Evolutionary conservation across 2,888 invertebrate genomes (phyloP).

Genomic region (Plemyria rubiginata): DNA sequence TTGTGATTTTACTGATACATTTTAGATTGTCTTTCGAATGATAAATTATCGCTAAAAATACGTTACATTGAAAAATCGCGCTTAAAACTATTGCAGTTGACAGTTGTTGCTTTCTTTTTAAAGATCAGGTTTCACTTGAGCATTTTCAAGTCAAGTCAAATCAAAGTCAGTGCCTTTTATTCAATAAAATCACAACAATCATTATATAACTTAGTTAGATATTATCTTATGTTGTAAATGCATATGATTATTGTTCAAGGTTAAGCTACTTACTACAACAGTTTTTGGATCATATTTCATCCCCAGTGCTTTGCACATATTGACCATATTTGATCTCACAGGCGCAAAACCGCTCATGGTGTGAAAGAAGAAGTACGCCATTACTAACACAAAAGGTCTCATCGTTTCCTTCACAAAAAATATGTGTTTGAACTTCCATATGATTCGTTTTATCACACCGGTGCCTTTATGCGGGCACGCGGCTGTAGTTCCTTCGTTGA

Average conservation of each 20-base stretch:
- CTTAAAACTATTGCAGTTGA: no score
- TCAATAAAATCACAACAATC: no score
- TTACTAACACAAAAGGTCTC: constrained; percentile 79
- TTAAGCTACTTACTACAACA: constrained; percentile 71
- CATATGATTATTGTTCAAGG: neutral
- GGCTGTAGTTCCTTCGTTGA: constrained; percentile 56
- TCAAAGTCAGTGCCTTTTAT: no score
- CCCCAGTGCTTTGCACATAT: constrained; percentile 78
- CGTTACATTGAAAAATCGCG: no score
- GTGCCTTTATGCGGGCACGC: constrained; percentile 61
- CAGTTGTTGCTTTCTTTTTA: no score
- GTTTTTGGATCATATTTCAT: constrained; percentile 75
- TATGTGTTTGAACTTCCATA: constrained; percentile 64
- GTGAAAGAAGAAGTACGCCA: constrained; percentile 82
- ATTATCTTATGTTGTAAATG: no score
- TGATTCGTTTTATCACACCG: constrained; percentile 55
- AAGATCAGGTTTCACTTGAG: no score
- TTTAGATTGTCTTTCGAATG: no score
- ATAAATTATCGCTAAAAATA: no score
- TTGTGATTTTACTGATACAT: no score
- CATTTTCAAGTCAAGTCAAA: no score
- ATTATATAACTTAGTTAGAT: no score
- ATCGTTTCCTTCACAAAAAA: constrained; percentile 80
- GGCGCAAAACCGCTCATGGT: constrained; percentile 79
- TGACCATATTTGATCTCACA: constrained; percentile 84